Evolutionary conservation across 2,888 invertebrate genomes (phyloP).

Genomic region (Patella ulyssiponensis): DNA sequence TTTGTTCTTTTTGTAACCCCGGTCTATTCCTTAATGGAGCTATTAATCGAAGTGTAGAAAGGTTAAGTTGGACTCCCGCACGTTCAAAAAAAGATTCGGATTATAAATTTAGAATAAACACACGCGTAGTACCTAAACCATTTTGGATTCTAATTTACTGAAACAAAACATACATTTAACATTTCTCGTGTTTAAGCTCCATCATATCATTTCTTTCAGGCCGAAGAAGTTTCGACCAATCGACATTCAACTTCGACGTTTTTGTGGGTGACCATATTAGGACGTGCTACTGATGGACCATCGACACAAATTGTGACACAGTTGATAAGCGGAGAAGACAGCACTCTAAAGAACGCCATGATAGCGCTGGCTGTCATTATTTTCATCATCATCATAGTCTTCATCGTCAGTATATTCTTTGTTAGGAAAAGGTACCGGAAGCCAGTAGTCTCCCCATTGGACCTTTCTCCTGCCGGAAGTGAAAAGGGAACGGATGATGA

Average conservation of each 20-base stretch:
- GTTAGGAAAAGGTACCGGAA: conserved; percentile 30
- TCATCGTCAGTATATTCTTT: conserved; percentile 28
- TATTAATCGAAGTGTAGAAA: too few relatives aligned
- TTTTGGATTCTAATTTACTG: too few relatives aligned
- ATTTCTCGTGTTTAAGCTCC: too few relatives aligned
- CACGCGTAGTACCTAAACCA: too few relatives aligned
- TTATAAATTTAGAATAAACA: too few relatives aligned
- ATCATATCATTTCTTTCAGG: not conserved
- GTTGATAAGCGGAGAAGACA: conserved; percentile 12
- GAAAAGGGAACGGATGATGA: conserved; percentile 47
- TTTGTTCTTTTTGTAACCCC: too few relatives aligned
- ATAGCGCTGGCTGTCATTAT: conserved; percentile 39
- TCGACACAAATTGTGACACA: not conserved
- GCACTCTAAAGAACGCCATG: conserved; percentile 32
- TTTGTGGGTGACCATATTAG: conserved; percentile 13
- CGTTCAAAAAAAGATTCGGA: too few relatives aligned
- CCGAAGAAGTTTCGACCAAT: conserved; percentile 5
- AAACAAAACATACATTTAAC: too few relatives aligned
- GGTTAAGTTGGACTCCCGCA: too few relatives aligned
- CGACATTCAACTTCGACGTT: not conserved
- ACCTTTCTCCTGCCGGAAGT: conserved; percentile 31
- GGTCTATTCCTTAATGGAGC: too few relatives aligned
- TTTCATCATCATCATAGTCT: conserved; percentile 28
- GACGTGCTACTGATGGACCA: conserved; percentile 16
- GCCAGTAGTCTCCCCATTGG: conserved; percentile 29